Evolutionary conservation across 2,797 vertebrate genomes (phyloP).

Genomic region (Melanogrammus aeglefinus): DNA sequence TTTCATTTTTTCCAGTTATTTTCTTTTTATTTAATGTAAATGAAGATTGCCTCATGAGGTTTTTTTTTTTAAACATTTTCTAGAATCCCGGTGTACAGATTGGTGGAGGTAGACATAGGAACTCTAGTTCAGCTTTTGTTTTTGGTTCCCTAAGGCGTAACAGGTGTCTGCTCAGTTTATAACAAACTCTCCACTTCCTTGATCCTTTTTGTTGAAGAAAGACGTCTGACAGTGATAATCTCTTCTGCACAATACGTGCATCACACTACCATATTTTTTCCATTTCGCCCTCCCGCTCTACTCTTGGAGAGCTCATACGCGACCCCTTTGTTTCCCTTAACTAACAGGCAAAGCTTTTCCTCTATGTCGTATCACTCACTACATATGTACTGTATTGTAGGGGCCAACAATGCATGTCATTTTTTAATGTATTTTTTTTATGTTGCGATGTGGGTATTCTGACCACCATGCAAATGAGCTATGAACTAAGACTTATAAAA

Average conservation of each 20-base stretch:
- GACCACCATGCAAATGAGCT: neutral
- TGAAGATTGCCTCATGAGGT: conserved; percentile 45
- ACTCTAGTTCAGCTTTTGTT: neutral
- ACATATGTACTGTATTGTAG: conserved; percentile 3
- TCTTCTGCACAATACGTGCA: neutral
- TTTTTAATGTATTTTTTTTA: neutral
- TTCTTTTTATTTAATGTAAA: conserved; percentile 23
- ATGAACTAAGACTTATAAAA: neutral
- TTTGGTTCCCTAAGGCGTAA: neutral
- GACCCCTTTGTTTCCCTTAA: neutral
- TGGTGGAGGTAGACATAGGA: neutral
- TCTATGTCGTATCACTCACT: neutral
- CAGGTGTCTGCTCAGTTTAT: neutral
- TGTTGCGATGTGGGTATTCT: neutral
- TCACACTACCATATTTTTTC: neutral
- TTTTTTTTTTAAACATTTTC: conserved; percentile 43
- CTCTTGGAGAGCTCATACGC: neutral
- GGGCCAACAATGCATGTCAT: neutral
- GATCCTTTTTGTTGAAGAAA: no score
- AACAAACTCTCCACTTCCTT: neutral
- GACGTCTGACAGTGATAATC: neutral
- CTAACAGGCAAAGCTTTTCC: neutral
- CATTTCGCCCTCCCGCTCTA: neutral
- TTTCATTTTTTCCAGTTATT: conserved; percentile 10
- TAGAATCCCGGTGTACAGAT: neutral